Conservation (phyloP, 2,113 vertebrate genomes). For the Pelusios castaneus region DNA sequence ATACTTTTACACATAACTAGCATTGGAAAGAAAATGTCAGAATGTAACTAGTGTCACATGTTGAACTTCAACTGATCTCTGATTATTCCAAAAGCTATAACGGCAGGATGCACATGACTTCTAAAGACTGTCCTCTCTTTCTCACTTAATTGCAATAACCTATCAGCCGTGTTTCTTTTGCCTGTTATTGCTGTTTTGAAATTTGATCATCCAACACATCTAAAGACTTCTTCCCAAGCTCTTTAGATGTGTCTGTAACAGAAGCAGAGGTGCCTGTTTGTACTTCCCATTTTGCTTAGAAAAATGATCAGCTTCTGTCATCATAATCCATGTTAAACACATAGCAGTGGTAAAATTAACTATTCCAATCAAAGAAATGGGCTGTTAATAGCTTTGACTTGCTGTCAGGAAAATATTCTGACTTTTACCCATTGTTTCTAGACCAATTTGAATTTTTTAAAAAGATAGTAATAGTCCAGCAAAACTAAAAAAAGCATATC, state of each 20-base stretch:
- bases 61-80: constrained; percentile 44
- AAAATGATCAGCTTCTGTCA: constrained; percentile 62
- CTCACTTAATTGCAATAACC: constrained; percentile 66
- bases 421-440: constrained; percentile 57
- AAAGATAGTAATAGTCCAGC: constrained; percentile 57
- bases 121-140: constrained; percentile 64
- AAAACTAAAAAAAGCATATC: background rate
- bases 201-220: constrained; percentile 74
- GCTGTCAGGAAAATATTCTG: constrained; percentile 46
- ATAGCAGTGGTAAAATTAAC: constrained; percentile 62
- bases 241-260: constrained; percentile 78
- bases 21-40: constrained; percentile 12
- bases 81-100: constrained; percentile 60
- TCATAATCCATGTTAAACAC: constrained; percentile 44
- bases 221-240: constrained; percentile 74
- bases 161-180: constrained; percentile 70
- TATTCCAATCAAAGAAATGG: constrained; percentile 69
- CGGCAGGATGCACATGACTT: constrained; percentile 66
- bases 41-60: constrained; percentile 37
- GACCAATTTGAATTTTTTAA: constrained; percentile 38
- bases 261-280: constrained; percentile 49
- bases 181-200: constrained; percentile 71
- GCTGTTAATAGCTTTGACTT: constrained; percentile 53
- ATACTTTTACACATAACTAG: constrained; percentile 25
- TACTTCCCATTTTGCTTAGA: constrained; percentile 61